A percentile compares a stretch with the other conserved stretches of the same genome.
phyloP scores from a whole-genome alignment of 2,113 vertebrate species.

The Jacana jacana region DNA sequence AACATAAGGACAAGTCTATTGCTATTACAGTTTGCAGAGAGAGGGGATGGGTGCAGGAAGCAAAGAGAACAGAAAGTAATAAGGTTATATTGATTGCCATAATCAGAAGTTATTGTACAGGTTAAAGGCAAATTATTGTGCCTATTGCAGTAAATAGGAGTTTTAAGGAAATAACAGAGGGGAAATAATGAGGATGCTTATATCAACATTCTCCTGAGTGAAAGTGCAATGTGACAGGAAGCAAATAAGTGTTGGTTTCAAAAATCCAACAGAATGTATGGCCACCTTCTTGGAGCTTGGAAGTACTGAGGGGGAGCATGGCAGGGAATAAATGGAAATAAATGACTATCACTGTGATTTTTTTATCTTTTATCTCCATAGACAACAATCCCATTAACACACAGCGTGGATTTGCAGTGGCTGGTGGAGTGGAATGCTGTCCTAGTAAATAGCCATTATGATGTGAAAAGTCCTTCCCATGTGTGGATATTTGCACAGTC shows the following conservation, averaged over 20 bases:
- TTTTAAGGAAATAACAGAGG: background rate
- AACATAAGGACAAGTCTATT: background rate
- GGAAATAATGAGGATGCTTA: background rate
- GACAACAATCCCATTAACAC: slow-evolving; percentile 87
- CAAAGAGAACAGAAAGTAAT: background rate
- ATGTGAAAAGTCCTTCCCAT: slow-evolving; percentile 96
- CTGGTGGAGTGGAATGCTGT: slow-evolving; percentile 96
- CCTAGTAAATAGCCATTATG: slow-evolving; percentile 94
- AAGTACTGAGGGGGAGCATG: background rate
- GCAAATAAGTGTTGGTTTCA: background rate
- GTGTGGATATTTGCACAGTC: slow-evolving; percentile 99
- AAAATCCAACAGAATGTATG: background rate
- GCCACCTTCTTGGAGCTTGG: background rate
- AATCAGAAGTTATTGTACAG: background rate
- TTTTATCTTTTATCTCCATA: slow-evolving; percentile 25
- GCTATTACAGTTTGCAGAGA: background rate
- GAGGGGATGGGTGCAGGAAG: background rate
- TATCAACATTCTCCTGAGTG: background rate
- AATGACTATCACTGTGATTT: background rate
- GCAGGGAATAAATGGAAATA: background rate
- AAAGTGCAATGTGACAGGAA: background rate
- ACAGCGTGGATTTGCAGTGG: slow-evolving; percentile 95
- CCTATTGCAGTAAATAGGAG: background rate
- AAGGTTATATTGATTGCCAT: background rate
- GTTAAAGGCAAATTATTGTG: background rate